These are phyloP conservation scores for Erythrocercus mccallii DNA, from an alignment of 2,113 vertebrate genomes.

Conservation along the genomic window DNA sequence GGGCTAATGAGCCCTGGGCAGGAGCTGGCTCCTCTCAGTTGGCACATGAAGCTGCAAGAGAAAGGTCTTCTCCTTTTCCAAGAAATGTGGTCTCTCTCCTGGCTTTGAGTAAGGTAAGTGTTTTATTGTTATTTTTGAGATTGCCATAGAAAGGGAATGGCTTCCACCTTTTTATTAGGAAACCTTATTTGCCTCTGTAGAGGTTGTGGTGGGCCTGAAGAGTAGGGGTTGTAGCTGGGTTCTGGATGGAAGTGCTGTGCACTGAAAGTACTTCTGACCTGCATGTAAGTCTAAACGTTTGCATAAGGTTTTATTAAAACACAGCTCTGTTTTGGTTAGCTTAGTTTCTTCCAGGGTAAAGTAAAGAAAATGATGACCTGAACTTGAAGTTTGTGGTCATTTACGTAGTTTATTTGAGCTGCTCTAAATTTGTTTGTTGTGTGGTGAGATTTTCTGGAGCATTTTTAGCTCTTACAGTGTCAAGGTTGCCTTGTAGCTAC, in stretches of 20 bases:
- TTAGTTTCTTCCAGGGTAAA: not conserved
- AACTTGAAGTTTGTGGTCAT: not conserved
- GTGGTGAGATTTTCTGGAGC: not conserved
- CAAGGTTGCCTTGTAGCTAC: not conserved
- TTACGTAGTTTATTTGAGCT: not conserved
- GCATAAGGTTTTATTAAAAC: not conserved
- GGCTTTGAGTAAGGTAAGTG: not conserved
- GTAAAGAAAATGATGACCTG: too few species aligned
- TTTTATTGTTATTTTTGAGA: not conserved
- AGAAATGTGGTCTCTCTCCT: accelerated
- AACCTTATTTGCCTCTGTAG: accelerated
- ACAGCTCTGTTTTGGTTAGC: not conserved
- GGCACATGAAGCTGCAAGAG: accelerated
- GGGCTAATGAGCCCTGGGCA: not conserved
- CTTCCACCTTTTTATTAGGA: accelerated
- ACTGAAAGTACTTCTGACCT: not conserved
- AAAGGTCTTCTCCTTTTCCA: accelerated
- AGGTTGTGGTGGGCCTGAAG: not conserved
- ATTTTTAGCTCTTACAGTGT: not conserved
- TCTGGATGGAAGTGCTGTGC: accelerated
- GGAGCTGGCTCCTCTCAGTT: accelerated
- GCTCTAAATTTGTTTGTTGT: not conserved
- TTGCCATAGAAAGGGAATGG: accelerated
- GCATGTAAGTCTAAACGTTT: not conserved
- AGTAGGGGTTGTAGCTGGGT: not conserved